Evolutionary conservation across 2,113 vertebrate genomes (phyloP).

Genomic region (Tonatia bakeri): DNA sequence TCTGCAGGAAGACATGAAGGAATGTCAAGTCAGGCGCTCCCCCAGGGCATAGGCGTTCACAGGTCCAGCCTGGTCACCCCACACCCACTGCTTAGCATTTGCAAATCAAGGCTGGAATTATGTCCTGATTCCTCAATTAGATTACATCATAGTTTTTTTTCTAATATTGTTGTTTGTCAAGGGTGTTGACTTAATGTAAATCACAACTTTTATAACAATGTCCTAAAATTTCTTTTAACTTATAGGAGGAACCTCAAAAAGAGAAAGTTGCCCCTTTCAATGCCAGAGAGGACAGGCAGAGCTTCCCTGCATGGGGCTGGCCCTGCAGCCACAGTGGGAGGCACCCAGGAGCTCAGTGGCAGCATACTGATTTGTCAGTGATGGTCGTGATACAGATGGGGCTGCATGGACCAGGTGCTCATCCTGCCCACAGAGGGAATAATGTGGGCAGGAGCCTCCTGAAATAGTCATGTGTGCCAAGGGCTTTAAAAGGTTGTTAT

Average conservation of each 20-base stretch:
- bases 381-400: not conserved
- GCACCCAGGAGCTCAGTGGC: not conserved
- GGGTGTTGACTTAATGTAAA: not conserved
- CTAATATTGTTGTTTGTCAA: not conserved
- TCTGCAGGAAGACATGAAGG: not conserved
- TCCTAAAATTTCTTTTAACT: not conserved
- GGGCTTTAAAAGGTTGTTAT: not conserved
- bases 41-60: not conserved
- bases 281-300: not conserved
- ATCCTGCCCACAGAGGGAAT: not conserved
- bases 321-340: not conserved
- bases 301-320: not conserved
- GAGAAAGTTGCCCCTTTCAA: not conserved
- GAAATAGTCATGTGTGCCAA: not conserved
- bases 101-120: not conserved
- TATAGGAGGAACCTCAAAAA: not conserved
- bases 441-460: not conserved
- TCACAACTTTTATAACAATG: not conserved
- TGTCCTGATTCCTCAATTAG: not conserved
- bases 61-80: not conserved
- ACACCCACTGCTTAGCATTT: not conserved
- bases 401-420: not conserved
- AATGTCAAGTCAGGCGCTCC: too few relatives aligned
- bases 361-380: not conserved
- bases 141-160: not conserved